Percentiles rank a stretch among this genome's conserved stretches.
Evolutionary conservation across 2,797 vertebrate genomes (phyloP).

Genomic region (Discoglossus pictus): DNA sequence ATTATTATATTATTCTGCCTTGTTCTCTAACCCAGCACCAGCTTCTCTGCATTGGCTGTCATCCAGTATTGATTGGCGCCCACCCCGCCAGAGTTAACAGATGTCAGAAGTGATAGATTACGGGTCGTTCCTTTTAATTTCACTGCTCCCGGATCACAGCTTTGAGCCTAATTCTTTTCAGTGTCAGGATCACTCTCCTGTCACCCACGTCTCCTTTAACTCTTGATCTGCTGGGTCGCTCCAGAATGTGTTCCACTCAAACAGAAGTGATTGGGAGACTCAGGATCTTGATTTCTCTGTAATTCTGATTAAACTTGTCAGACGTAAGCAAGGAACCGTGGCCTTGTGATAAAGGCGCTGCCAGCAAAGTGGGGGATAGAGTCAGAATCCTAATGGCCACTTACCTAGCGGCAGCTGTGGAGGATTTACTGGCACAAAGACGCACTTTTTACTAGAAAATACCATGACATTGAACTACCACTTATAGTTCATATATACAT

Average conservation of each 20-base stretch:
- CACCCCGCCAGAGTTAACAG: constrained; percentile 48
- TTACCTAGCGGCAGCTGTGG: no score
- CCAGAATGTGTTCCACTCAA: constrained; percentile 8
- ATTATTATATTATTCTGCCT: neutral
- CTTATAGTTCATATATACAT: no score
- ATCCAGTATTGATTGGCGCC: constrained; percentile 50
- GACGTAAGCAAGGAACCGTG: neutral
- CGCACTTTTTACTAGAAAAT: no score
- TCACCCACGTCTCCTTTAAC: constrained; percentile 44
- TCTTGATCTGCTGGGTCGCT: constrained; percentile 1
- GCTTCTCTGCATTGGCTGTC: constrained; percentile 41
- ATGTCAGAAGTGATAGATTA: constrained; percentile 55
- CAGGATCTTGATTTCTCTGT: constrained; percentile 3
- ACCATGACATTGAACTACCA: no score
- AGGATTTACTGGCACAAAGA: no score
- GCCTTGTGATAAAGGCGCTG: no score
- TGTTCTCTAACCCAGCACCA: constrained; percentile 10
- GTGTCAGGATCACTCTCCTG: constrained; percentile 43
- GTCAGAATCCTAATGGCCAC: no score
- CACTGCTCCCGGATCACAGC: constrained; percentile 42
- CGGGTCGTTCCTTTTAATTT: constrained; percentile 49
- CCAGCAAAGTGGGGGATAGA: no score
- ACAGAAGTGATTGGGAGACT: constrained; percentile 13
- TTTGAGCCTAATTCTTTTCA: constrained; percentile 46
- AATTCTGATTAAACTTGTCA: neutral